Evolutionary conservation across 2,113 vertebrate species (phyloP).

Genomic region (Thymallus thymallus): DNA sequence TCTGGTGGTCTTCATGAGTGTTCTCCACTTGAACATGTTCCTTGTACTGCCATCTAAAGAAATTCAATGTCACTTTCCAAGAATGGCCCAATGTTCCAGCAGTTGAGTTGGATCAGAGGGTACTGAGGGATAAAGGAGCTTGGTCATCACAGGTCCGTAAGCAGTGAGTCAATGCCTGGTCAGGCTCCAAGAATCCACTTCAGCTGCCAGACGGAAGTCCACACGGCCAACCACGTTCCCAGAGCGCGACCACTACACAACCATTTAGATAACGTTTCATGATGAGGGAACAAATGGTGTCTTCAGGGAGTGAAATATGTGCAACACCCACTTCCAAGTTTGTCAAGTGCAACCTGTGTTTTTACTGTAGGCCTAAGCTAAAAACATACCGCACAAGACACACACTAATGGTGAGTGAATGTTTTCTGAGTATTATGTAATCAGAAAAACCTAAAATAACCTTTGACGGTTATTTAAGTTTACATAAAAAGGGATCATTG

Average conservation of each 20-base stretch:
- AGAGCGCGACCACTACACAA: conserved; percentile 26
- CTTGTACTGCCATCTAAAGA: neutral
- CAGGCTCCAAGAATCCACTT: conserved; percentile 55
- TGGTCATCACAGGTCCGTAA: conserved; percentile 59
- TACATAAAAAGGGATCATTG: no score
- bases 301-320: neutral
- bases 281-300: conserved; percentile 38
- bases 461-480: no score
- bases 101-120: conserved; percentile 58
- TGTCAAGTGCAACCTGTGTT: neutral
- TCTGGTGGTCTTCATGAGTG: neutral
- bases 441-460: no score
- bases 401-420: no score
- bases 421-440: no score
- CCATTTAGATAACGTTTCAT: conserved; percentile 30
- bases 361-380: no score
- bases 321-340: neutral
- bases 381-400: no score
- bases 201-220: conserved; percentile 52
- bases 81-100: conserved; percentile 61
- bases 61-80: conserved; percentile 61
- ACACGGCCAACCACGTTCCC: conserved; percentile 40
- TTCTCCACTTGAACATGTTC: neutral
- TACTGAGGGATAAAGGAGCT: conserved; percentile 53
- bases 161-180: conserved; percentile 68